Percentiles rank a stretch among this genome's conserved stretches.
phyloP scores from a whole-genome alignment of 2,113 vertebrate species.

The Sebastes schlegelii region DNA sequence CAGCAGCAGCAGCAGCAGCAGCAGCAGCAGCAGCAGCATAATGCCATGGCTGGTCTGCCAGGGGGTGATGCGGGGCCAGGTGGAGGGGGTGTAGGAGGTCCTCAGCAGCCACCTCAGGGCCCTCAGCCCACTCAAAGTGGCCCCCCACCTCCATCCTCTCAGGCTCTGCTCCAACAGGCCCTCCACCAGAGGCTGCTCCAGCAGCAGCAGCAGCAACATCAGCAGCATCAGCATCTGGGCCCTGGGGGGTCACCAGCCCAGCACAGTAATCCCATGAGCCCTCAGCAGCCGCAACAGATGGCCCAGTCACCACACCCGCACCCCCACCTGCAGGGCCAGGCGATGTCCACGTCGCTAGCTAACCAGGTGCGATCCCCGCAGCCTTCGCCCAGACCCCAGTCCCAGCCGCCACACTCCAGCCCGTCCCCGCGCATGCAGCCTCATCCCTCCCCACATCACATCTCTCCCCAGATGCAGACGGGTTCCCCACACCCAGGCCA shows the following conservation, averaged over 20 bases:
- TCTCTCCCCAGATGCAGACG: conserved; percentile 96
- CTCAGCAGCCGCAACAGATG: conserved; percentile 72
- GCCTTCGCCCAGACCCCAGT: conserved; percentile 94
- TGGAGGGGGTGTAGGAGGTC: conserved; percentile 86
- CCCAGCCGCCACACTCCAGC: conserved; percentile 97
- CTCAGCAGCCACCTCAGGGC: conserved; percentile 89
- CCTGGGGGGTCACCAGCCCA: conserved; percentile 88
- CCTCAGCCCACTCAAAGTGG: conserved; percentile 73
- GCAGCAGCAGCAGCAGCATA: conserved; percentile 83
- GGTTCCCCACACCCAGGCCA: conserved; percentile 94
- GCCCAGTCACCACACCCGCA: conserved; percentile 86
- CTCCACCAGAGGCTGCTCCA: conserved; percentile 91
- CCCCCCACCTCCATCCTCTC: conserved; percentile 70
- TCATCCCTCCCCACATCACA: conserved; percentile 96
- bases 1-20: conserved; percentile 85
- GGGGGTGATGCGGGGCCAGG: conserved; percentile 74
- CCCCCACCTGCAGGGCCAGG: conserved; percentile 89
- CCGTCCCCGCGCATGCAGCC: conserved; percentile 97
- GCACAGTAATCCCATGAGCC: conserved; percentile 91
- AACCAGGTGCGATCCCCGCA: conserved; percentile 98
- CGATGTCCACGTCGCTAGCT: conserved; percentile 89
- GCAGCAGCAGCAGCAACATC: conserved; percentile 61
- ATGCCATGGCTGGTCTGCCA: conserved; percentile 71
- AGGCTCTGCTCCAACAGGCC: conserved; percentile 88
- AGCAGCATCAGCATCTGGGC: conserved; percentile 45